Evolutionary conservation across 2,113 vertebrate species (phyloP).

Genomic region (Antechinus flavipes): DNA sequence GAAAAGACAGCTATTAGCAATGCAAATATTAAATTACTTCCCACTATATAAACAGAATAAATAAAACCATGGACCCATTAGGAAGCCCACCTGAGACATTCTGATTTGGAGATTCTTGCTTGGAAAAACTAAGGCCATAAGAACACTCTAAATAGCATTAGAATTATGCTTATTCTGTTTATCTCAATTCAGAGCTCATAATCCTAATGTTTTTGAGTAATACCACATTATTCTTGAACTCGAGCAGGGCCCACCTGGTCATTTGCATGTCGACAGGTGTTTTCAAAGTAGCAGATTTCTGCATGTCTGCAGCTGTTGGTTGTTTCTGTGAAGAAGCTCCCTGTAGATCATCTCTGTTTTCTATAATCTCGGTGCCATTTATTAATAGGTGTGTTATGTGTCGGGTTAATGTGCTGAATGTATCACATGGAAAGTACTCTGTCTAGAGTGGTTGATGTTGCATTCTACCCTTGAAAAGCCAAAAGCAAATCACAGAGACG

Average conservation of each 20-base stretch:
- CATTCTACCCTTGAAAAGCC: slow-evolving; percentile 52
- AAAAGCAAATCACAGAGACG: slow-evolving; percentile 55
- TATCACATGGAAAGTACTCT: slow-evolving; percentile 36
- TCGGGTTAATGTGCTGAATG: slow-evolving; percentile 36
- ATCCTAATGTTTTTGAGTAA: slow-evolving; percentile 13
- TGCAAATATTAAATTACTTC: not conserved
- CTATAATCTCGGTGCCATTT: not conserved
- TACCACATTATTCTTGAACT: slow-evolving; percentile 27
- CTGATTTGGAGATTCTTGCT: not conserved
- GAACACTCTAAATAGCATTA: slow-evolving; percentile 40
- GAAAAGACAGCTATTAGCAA: not conserved
- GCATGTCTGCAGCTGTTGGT: not conserved
- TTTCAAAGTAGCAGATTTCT: not conserved
- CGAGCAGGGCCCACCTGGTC: slow-evolving; percentile 31
- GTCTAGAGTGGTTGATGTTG: slow-evolving; percentile 36
- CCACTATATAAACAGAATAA: not conserved
- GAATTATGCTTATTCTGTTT: slow-evolving; percentile 6
- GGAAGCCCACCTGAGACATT: not conserved
- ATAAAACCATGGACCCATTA: not conserved
- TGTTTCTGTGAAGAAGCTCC: not conserved
- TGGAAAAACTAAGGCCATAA: not conserved
- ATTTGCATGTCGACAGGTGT: not conserved
- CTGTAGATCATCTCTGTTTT: not conserved
- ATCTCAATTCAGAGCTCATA: slow-evolving; percentile 40
- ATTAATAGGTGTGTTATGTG: slow-evolving; percentile 24